Base-by-base conservation (phyloP, 2,797 vertebrate genomes). In the Catharus ustulatus region DNA sequence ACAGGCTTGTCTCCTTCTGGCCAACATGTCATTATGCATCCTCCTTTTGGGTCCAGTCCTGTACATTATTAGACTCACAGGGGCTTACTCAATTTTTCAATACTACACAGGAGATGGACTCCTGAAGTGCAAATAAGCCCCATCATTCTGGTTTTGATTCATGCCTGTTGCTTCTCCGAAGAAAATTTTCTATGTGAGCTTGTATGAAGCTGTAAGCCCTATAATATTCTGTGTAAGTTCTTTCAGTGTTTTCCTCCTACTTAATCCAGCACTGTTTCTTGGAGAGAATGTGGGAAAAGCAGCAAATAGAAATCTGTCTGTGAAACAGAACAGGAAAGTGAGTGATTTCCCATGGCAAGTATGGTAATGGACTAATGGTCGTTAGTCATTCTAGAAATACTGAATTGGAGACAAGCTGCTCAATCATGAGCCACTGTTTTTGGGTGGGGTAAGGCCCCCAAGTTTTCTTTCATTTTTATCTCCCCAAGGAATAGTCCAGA, bases 1-100 rank as follows among this genome's bases (percentile, higher is more conserved):
- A 98, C 72, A 63, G 89, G 38, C 45, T 40, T 36, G 7, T 71
- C 45, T 89, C 34, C 68, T 95, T 69, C 38, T 78, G n/a, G 52
- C 57, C 32, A 45, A 0, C 29, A 21, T 30, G 16, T 84, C 4
- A 6, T 68, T 83, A 30, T 40, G 17, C 10, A 27, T 62, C 14
- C 22, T 86, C 16, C 59, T 51, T 78, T 66, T 79, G 86, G 27
- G 9, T 78, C 58, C 30, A 54, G 24, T 71, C 20, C 68, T 90
- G n/a, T 76, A 61, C 64, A 74, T 36, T 23, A 43, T 84, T 80
- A 26, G 9, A 22, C 7, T 79, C 62, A 45, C 0, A 4, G 68
- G 36, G 32, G 4, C 45, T 80, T 85, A 38, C 49, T 55, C 36
- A 74, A 6, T 81, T 89, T 75, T 88, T 27, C 34, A 36, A 0